phyloP scores from a whole-genome alignment of 2,888 invertebrate species.

The Dilophus febrilis region DNA sequence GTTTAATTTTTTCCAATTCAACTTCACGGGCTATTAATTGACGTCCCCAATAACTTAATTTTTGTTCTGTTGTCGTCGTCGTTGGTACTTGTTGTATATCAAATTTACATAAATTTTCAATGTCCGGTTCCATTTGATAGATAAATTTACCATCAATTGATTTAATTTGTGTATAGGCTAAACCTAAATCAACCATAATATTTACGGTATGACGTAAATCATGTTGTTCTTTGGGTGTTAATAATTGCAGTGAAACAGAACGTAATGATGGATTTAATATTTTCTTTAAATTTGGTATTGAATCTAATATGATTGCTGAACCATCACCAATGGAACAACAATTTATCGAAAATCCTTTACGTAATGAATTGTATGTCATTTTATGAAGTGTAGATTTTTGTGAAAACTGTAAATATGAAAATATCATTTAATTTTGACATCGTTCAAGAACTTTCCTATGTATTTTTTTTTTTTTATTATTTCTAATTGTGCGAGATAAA shows the following conservation, averaged over 20 bases:
- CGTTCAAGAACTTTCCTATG: no score
- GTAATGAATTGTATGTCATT: conserved; percentile 40
- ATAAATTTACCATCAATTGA: conserved; percentile 59
- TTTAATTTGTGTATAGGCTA: conserved; percentile 68
- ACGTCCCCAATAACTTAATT: conserved; percentile 47
- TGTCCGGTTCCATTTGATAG: conserved; percentile 55
- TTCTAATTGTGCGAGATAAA: no score
- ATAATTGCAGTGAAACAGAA: conserved; percentile 38
- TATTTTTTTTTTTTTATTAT: no score
- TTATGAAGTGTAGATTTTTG: conserved; percentile 33
- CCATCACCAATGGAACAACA: conserved; percentile 22
- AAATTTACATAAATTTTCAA: conserved; percentile 39
- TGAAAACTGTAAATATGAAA: conserved; percentile 41
- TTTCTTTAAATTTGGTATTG: conserved; percentile 51
- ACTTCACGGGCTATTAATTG: conserved; percentile 72
- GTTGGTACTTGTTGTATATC: no score
- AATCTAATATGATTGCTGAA: conserved; percentile 42
- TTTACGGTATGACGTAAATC: conserved; percentile 54
- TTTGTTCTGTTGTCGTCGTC: no score
- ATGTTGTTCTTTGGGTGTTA: conserved; percentile 28
- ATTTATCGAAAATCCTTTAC: conserved; percentile 39
- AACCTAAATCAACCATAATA: conserved; percentile 77
- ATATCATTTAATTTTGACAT: no score
- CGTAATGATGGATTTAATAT: conserved; percentile 58
- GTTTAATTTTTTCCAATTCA: conserved; percentile 57